Conservation (phyloP, 2,888 invertebrate genomes). For the Rutpela maculata region DNA sequence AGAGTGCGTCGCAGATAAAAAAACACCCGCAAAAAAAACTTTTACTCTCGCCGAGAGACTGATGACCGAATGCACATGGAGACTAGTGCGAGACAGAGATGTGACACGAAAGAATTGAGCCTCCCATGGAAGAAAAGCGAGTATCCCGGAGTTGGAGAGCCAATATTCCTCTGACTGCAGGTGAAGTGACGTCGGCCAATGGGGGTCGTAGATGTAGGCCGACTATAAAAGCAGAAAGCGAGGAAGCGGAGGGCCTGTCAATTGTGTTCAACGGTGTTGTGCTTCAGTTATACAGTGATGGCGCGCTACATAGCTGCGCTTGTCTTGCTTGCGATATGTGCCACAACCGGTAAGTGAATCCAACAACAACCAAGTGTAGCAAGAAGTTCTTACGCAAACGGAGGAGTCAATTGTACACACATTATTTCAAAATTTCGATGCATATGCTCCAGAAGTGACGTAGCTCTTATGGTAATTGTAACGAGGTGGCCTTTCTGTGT, state of each 20-base stretch:
- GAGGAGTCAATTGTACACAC: not conserved
- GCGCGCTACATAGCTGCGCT: slow-evolving; percentile 71
- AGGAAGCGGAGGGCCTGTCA: slow-evolving; percentile 71
- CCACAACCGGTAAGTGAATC: slow-evolving; percentile 70
- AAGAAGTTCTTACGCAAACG: slow-evolving; percentile 1
- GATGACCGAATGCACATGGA: slow-evolving; percentile 27
- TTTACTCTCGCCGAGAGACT: slow-evolving; percentile 32
- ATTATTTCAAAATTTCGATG: slow-evolving; percentile 12
- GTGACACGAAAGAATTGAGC: slow-evolving; percentile 19
- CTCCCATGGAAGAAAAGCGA: slow-evolving; percentile 60
- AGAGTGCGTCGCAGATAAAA: not conserved
- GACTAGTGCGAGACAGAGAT: slow-evolving; percentile 38
- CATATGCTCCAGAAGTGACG: slow-evolving; percentile 10
- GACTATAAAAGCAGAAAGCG: slow-evolving; percentile 72
- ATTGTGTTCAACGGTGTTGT: slow-evolving; percentile 71
- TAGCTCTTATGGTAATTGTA: not conserved
- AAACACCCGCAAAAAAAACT: slow-evolving; percentile 16
- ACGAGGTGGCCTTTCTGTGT: slow-evolving; percentile 15
- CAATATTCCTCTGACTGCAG: slow-evolving; percentile 68
- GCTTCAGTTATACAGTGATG: slow-evolving; percentile 70
- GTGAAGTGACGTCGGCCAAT: slow-evolving; percentile 69
- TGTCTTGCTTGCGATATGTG: slow-evolving; percentile 66
- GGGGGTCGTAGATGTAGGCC: slow-evolving; percentile 73
- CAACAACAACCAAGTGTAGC: slow-evolving; percentile 30
- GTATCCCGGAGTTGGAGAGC: slow-evolving; percentile 62